Evolutionary conservation across 2,113 vertebrate species (phyloP), one percentile per base, ranked within the genome.

Genomic region (Nicator chloris): DNA sequence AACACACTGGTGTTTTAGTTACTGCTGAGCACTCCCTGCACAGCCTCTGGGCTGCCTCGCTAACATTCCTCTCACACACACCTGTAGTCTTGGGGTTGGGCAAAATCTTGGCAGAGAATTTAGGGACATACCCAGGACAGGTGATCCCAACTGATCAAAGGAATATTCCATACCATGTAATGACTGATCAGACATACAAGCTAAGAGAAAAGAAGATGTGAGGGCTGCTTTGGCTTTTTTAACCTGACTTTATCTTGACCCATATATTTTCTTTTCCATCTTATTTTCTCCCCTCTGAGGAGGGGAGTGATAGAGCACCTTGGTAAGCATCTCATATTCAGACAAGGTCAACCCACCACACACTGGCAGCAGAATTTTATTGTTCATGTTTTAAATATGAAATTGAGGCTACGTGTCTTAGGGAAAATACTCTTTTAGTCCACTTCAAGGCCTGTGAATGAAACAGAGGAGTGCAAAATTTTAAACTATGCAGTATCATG

Each of bases 371-470:
- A 90, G 54, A 94, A 84, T 82, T 92, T 71, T 88, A 91, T 31
- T 50, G 57, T 56, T 91, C 11, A 3, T 57, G 39, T 94, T 83
- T 96, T 77, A 92, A 95, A 35, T 92, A 72, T 78, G 47, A 95
- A 92, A 88, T 89, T 51, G 5, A 31, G 49, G 15, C 88, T 82
- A 68, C 2, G 3, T 79, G 37, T 80, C 76, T 96, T 91, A 96
- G 90, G 93, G 91, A 81, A 95, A 94, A 92, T 70, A 72, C 68
- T 60, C 64, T 88, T 90, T 93, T 84, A 91, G 57, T 87, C 82
- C 96, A 63, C 82, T 66, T 5, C 39, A 96, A 93, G 81, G 21
- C 85, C 75, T 65, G 42, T 77, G 68, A 96, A 91, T 92, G 81
- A 96, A 96, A 96, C 59, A 23, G 7, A 24, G 39, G 61, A 94